A percentile compares a stretch with the other conserved stretches of the same genome.
These are phyloP conservation scores for Crotalus horridus DNA, from an alignment of 2,113 vertebrate species.

Conservation along the genomic window DNA sequence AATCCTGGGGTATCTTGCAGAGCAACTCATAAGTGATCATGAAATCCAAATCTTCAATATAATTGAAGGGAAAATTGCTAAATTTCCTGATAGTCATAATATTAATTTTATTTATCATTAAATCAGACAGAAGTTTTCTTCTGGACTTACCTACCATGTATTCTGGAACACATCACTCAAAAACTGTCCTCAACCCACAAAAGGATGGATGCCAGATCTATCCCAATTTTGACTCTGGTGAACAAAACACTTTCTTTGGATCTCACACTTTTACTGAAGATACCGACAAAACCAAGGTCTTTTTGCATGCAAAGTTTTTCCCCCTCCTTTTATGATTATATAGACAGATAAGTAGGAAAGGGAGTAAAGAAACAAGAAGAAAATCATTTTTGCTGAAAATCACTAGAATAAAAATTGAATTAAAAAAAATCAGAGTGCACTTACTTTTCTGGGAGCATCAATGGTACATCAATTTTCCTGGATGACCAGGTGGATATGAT, in stretches of 20 bases:
- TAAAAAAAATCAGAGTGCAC: background rate
- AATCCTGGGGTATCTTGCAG: background rate
- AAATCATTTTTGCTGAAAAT: background rate
- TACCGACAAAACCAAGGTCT: background rate
- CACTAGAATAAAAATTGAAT: background rate
- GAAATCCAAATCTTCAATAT: background rate
- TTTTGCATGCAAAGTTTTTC: background rate
- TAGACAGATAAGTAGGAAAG: background rate
- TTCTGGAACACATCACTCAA: background rate
- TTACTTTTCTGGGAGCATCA: background rate
- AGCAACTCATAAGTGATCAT: background rate
- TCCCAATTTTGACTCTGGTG: background rate
- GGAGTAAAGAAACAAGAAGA: background rate
- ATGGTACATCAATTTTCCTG: background rate
- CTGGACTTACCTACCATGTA: background rate
- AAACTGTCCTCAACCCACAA: background rate
- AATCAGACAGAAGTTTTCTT: background rate
- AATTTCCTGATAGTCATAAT: background rate
- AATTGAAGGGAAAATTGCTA: background rate
- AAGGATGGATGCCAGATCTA: background rate
- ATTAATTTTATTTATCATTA: background rate
- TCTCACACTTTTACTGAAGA: background rate
- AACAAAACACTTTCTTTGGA: background rate
- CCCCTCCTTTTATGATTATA: background rate
- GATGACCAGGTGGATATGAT: background rate